Evolutionary conservation across 2,888 invertebrate genomes (phyloP).

Genomic region (Lordiphosa fenestrarum): DNA sequence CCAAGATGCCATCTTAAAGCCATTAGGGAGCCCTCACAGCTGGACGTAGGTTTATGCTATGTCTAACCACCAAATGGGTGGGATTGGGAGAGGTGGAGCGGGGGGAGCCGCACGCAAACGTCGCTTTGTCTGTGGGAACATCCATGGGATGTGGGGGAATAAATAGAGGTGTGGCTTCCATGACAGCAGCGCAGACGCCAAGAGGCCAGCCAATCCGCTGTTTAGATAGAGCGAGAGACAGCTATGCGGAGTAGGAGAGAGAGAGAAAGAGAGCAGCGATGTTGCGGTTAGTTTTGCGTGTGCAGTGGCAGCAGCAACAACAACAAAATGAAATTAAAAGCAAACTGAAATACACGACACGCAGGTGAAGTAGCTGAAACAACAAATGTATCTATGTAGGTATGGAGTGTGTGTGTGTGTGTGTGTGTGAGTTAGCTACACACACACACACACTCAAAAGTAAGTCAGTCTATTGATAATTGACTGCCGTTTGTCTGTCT

Average conservation of each 20-base stretch:
- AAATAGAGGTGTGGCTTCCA: conserved; percentile 68
- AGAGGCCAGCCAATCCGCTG: conserved; percentile 57
- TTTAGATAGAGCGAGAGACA: conserved; percentile 34
- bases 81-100: conserved; percentile 10
- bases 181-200: conserved; percentile 66
- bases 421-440: not conserved
- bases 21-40: conserved; percentile 35
- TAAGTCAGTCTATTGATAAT: conserved; percentile 65
- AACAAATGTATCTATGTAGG: conserved; percentile 43
- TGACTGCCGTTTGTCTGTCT: conserved; percentile 51
- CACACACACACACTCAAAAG: conserved; percentile 2
- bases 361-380: conserved; percentile 62
- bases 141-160: conserved; percentile 20
- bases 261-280: conserved; percentile 14
- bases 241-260: conserved; percentile 15
- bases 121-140: conserved; percentile 19
- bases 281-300: conserved; percentile 67
- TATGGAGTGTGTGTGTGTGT: not conserved
- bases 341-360: conserved; percentile 45
- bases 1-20: conserved; percentile 11
- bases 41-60: conserved; percentile 32
- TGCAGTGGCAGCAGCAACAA: conserved; percentile 47
- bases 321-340: conserved; percentile 62
- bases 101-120: conserved; percentile 34
- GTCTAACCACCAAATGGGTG: conserved; percentile 3